Base-by-base conservation (phyloP, 2,888 invertebrate genomes). In the Clistopyga incitator region DNA sequence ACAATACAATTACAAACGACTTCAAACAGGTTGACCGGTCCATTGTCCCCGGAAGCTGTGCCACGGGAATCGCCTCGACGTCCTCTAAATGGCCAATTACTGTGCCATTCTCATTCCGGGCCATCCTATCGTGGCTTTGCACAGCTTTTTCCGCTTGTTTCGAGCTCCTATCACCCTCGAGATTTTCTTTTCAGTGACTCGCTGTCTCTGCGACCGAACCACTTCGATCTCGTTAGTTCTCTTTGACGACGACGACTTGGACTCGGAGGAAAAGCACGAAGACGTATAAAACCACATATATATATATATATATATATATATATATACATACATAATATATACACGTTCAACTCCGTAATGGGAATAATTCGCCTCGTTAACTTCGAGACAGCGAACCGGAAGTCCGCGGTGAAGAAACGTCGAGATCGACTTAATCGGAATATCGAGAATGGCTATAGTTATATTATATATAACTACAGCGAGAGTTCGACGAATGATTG, bases 281-380 rank as follows among this genome's bases (percentile, higher is more conserved):
- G 13, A 42, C 52, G 38, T 38, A 38, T 38, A 38, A 38, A 38
- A 10, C 38, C 10, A 38, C 38, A 10, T 10, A 38, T 38, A 38
- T 38, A 45, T 6, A 38, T 38, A 45, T 6, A 10, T 38, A 38
- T 38, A 38, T 38, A 38, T 10, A 10, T 10, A 38, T 38, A 38
- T 38, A 45, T 6, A 38, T 38, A 45, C 3, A 10, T 38, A 38
- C n/a, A n/a, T n/a, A n/a, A n/a, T 38, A 38, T 38, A 45, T 3
- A 71, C 38, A 18, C 47, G 50, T 64, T 47, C 15, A 72, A 79
- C 52, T 56, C 34, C 42, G 54, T 54, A 65, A 56, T 72, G 65
- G 72, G 42, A 79, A 54, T 56, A n/a, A n/a, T 72, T 79, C 54
- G 45, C 56, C n/a, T 67, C 72, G 52, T 78, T 78, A 71, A 71